Evolutionary conservation across 2,888 invertebrate species (phyloP), one percentile per base, ranked within the genome.

Genomic region (Lasioglossum lativentre): DNA sequence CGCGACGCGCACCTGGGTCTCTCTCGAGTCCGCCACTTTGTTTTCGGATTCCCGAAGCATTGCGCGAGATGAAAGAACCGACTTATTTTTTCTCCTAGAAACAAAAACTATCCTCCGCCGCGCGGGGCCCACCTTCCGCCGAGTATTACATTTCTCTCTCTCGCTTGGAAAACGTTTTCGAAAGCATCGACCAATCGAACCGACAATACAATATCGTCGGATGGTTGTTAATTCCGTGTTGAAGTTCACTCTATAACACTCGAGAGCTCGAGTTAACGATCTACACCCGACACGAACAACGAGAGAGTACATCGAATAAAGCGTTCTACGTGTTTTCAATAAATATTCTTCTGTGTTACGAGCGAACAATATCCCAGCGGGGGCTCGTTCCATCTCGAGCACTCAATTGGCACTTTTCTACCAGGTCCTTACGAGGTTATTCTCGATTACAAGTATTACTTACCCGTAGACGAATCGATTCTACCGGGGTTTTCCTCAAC

Each of bases 1-100:
- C 83, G 83, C 89, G 92, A 93, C 91, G 90, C 82, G 86, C 94
- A 94, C 93, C 94, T 94, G 94, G 82, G 93, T 86, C 93, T 89
- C 93, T 89, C 78, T 81, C 80, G 30, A 70, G 74, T 83, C 72
- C 81, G 77, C 66, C 56, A 72, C 80, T 71, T 86, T 74, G 83
- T 82, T 89, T 85, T 80, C 82, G 75, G 80, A 81, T 87, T 81
- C 81, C 76, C 70, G 72, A 45, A 77, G 38, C 71, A 40, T n/a
- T 70, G 56, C 23, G 42, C 77, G 45, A 47, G 74, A 72, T 52
- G 78, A 76, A 85, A 80, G 80, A 82, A 82, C 19, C 78, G 72
- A 70, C 66, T 40, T 66, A 72, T 72, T 76, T 76, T 76, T 74
- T 66, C n/a, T n/a, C n/a, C 76, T 38, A 47, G 23, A 38, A 34